These are phyloP conservation scores for Tetraneura akinire DNA, from an alignment of 1,140 invertebrate genomes.

Conservation along the genomic window DNA sequence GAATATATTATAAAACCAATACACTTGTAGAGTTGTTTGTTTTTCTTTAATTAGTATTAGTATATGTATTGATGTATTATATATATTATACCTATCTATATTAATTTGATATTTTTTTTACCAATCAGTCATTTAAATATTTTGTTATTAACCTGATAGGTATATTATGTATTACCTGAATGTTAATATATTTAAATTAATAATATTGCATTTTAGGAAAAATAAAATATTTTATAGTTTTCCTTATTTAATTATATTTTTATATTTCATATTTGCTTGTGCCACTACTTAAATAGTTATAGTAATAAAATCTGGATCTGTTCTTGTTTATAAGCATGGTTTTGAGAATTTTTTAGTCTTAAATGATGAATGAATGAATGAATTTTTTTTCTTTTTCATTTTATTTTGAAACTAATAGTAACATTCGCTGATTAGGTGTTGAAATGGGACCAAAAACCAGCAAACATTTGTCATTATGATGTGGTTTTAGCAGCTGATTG, in stretches of 20 bases:
- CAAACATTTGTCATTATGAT: constrained; percentile 63
- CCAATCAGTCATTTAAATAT: not conserved
- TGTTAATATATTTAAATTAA: constrained; percentile 1
- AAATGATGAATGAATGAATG: constrained; percentile 15
- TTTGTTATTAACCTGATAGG: constrained; percentile 16
- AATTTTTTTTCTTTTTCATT: constrained; percentile 4
- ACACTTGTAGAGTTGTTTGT: constrained; percentile 7
- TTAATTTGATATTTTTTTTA: constrained; percentile 19
- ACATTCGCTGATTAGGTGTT: constrained; percentile 59
- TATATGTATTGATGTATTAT: no score
- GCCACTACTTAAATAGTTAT: constrained; percentile 25
- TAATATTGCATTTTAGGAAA: not conserved
- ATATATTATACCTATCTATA: not conserved
- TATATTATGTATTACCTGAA: not conserved
- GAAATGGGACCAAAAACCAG: constrained; percentile 59
- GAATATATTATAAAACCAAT: not conserved
- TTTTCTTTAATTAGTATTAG: not conserved
- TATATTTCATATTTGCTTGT: constrained; percentile 15
- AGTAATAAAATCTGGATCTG: not conserved
- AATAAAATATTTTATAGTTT: not conserved
- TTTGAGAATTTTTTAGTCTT: constrained; percentile 25
- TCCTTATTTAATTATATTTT: not conserved
- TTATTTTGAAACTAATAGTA: constrained; percentile 54
- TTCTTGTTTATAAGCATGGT: constrained; percentile 32
- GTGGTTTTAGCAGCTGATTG: constrained; percentile 78